Base-by-base conservation (phyloP, 2,888 invertebrate species). In the Xestia sexstrigata region DNA sequence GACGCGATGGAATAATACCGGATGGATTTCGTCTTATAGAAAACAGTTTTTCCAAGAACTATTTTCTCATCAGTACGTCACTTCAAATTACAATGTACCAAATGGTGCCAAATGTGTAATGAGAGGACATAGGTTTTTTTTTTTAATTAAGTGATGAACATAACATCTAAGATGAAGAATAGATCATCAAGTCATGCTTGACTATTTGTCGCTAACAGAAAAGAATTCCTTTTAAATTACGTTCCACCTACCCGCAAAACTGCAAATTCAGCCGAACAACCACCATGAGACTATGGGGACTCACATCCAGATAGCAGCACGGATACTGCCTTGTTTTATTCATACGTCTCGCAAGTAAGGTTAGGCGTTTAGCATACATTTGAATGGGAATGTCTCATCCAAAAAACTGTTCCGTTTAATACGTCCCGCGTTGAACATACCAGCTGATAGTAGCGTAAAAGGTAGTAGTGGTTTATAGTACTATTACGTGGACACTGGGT, bases 291-390 rank as follows among this genome's bases (percentile, higher is more conserved):
- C 84, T 66, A 67, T 70, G 69, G 30, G 52, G 68, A 68, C 55
- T 49, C 55, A 55, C 42, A 81, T 79, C 76, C 81, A 84, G 86
- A 86, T 88, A 82, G 67, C 74, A 65, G 68, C 65, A 45, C 67
- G 76, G 69, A 66, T 71, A 66, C 78, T 68, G 69, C 60, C 85
- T 82, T 89, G 88, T 89, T 89, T 88, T 89, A 89, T 88, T 89
- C 89, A 89, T 86, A 78, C 76, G 80, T 81, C 69, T 81, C 82
- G 68, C 82, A 78, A 79, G 74, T 85, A 81, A 85, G 85, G 88
- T 78, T 85, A 82, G 81, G 63, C 80, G 82, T 85, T 89, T 88
- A 86, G 88, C 89, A 89, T 89, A 88, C 87, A 89, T 89, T 89
- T 88, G 88, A 89, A 89, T 89, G 82, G 67, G 76, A 89, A 89